Percentiles rank a stretch among this genome's conserved stretches.
Evolutionary conservation across 2,113 vertebrate species (phyloP).

Genomic region (Mormyrus iriodes): DNA sequence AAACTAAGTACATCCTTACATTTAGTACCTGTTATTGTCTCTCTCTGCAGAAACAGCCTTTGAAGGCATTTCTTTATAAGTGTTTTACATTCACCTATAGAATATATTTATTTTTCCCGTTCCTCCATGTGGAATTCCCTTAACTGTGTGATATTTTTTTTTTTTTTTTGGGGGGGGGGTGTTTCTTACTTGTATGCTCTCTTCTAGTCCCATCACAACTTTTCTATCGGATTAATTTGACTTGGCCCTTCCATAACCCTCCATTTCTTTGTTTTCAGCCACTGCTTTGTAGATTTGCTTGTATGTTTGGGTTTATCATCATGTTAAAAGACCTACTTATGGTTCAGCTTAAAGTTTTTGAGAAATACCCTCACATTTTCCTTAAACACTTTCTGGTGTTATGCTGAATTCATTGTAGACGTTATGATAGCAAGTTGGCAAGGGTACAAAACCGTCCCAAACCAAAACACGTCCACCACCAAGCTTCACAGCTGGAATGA

Average conservation of each 20-base stretch:
- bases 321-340: neutral
- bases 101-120: no score
- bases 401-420: neutral
- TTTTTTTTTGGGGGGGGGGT: no score
- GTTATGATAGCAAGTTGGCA: neutral
- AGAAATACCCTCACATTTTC: neutral
- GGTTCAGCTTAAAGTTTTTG: neutral
- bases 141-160: no score
- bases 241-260: neutral
- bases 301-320: neutral
- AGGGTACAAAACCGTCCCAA: neutral
- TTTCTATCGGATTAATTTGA: neutral
- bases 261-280: neutral
- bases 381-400: neutral
- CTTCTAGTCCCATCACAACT: neutral
- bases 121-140: no score
- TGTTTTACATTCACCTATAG: no score
- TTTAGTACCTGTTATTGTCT: neutral
- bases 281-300: neutral
- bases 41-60: neutral
- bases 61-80: neutral
- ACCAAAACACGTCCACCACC: no score
- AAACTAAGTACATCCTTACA: neutral
- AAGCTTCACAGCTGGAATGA: no score
- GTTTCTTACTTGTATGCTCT: no score